Evolutionary conservation across 1,140 invertebrate species (phyloP).

Genomic region (Platorchestia sp.): DNA sequence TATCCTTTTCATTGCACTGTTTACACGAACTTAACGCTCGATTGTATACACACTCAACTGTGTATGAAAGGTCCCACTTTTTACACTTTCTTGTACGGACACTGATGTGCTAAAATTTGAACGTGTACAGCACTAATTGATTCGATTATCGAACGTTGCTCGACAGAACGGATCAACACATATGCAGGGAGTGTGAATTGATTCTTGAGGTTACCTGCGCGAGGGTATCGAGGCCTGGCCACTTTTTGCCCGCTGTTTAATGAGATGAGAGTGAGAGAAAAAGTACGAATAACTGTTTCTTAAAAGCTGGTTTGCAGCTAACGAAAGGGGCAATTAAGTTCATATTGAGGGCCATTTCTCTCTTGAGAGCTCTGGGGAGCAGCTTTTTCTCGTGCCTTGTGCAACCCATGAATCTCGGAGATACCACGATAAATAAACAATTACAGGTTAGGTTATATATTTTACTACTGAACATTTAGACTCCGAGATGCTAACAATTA

Average conservation of each 20-base stretch:
- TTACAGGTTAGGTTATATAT: slow-evolving; percentile 58
- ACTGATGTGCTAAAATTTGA: background rate
- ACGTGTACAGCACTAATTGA: background rate
- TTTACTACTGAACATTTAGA: slow-evolving; percentile 4
- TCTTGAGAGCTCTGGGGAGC: background rate
- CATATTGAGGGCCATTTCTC: background rate
- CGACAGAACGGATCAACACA: background rate
- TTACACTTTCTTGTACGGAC: background rate
- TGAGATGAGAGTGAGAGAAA: background rate
- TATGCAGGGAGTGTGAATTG: background rate
- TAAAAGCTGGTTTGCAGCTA: background rate
- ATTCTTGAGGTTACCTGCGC: background rate
- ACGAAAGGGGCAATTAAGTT: background rate
- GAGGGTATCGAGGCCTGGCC: background rate
- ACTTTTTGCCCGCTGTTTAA: background rate
- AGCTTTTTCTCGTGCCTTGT: background rate
- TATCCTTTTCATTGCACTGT: too few species aligned
- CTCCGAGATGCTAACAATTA: background rate
- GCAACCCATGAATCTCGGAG: background rate
- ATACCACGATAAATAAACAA: slow-evolving; percentile 58
- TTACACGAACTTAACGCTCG: background rate
- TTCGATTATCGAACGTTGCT: background rate
- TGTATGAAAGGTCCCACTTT: background rate
- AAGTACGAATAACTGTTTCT: background rate
- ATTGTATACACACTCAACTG: background rate